A percentile compares a stretch with the other conserved stretches of the same genome.
Conservation (phyloP, 1,140 invertebrate genomes). For the Campodea augens region DNA sequence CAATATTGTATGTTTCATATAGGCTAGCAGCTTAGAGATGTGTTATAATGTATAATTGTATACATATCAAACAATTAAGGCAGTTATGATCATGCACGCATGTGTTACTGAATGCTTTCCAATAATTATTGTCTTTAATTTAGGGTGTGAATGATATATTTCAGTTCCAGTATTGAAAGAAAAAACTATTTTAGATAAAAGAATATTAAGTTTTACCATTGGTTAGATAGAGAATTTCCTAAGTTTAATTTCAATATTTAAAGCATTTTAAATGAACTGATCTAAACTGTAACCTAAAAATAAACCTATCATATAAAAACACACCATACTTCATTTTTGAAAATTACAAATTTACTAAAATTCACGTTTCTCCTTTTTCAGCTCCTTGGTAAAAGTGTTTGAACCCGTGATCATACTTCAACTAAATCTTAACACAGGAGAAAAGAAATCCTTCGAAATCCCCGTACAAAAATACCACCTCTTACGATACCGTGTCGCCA, state of each 20-base stretch:
- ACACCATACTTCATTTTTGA: too few relatives aligned
- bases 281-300: not conserved
- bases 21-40: too few relatives aligned
- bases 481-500: slow-evolving; percentile 22
- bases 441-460: slow-evolving; percentile 23
- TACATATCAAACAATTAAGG: too few relatives aligned
- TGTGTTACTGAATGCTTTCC: too few relatives aligned
- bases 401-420: slow-evolving; percentile 25
- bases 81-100: too few relatives aligned
- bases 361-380: slow-evolving; percentile 15
- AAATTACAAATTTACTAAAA: not conserved
- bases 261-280: not conserved
- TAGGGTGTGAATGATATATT: too few relatives aligned
- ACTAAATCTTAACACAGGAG: slow-evolving; percentile 23
- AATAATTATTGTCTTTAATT: too few relatives aligned
- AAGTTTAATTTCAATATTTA: not conserved
- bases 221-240: too few relatives aligned
- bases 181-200: too few relatives aligned
- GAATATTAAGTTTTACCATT: not conserved
- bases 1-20: not conserved
- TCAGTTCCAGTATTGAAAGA: too few relatives aligned
- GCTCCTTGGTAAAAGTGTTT: slow-evolving; percentile 21
- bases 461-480: slow-evolving; percentile 23
- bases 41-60: too few relatives aligned
- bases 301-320: not conserved